Evolutionary conservation across 2,888 invertebrate genomes (phyloP), one percentile per base, ranked within the genome.

Genomic region (Ennomos fuscantarius): DNA sequence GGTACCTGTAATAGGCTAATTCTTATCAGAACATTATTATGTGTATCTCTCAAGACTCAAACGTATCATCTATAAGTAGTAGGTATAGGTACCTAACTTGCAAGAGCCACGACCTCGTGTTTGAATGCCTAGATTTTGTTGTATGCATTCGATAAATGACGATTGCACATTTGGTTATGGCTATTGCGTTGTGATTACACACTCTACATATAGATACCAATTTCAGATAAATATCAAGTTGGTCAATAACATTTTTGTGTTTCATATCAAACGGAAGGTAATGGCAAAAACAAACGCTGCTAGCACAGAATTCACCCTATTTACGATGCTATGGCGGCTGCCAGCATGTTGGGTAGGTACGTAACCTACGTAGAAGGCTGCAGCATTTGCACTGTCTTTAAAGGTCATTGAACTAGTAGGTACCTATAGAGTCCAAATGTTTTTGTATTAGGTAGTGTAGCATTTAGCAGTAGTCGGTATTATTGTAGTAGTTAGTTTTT

Each of bases 51-150:
- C 37, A 31, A 8, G 6, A 5, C 11, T 36, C 10, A 36, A 36
- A n/a, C 11, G 11, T 34, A 9, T 33, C 6, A 34, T 10, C 44
- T 34, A 10, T 24, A 34, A 24, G 0, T 41, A 40, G 13, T 11
- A 9, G 9, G 43, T 15, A 43, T 34, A 24, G 24, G 6, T 24
- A 24, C 12, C 9, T 32, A 33, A 24, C 33, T 12, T 32, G 33
- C 42, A 37, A 57, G 56, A 51, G 41, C 12, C 47, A 24, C 37
- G 60, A 60, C 51, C 53, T 60, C 60, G 55, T 11, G 35, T 55
- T 36, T 9, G 47, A 40, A 53, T 24, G 24, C 24, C 24, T 24
- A 24, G 24, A 2, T 6, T 24, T 24, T 24, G 31, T 48, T 13
- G 35, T 43, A 24, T 46, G 42, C 55, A 50, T 34, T 55, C 10